A percentile compares a stretch with the other conserved stretches of the same genome.
Evolutionary conservation across 2,888 invertebrate genomes (phyloP).

Genomic region (Serrognathus titanus): DNA sequence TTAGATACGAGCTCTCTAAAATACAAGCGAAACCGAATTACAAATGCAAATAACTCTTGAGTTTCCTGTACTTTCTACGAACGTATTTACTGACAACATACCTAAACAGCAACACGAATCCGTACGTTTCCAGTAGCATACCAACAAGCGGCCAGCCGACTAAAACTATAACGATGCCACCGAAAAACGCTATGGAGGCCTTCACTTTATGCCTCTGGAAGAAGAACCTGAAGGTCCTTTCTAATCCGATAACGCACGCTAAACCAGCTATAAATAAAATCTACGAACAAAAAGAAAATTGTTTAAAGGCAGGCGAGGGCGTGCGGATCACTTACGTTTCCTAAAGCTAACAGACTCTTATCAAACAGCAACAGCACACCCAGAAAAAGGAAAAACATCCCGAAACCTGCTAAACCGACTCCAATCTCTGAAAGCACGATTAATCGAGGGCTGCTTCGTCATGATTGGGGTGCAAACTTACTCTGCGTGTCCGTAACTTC

Average conservation of each 20-base stretch:
- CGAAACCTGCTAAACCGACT: slow-evolving; percentile 94
- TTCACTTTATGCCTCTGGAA: slow-evolving; percentile 95
- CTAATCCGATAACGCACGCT: slow-evolving; percentile 93
- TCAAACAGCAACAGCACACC: slow-evolving; percentile 93
- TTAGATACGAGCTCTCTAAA: not conserved
- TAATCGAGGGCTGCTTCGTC: not conserved
- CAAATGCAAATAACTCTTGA: not conserved
- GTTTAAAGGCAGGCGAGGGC: not conserved
- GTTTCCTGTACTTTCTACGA: slow-evolving; percentile 7
- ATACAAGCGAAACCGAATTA: not conserved
- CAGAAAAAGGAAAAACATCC: slow-evolving; percentile 89
- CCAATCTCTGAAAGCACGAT: slow-evolving; percentile 80
- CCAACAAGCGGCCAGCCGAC: slow-evolving; percentile 95
- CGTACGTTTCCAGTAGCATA: slow-evolving; percentile 95
- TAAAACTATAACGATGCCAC: slow-evolving; percentile 88
- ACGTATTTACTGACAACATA: slow-evolving; percentile 40
- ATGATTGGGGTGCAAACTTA: slow-evolving; percentile 51
- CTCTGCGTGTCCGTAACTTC: slow-evolving; percentile 82
- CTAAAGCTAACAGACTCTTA: slow-evolving; percentile 96
- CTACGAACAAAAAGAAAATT: slow-evolving; percentile 57
- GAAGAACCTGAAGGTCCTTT: slow-evolving; percentile 94
- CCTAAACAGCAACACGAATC: slow-evolving; percentile 85
- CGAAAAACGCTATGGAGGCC: slow-evolving; percentile 86
- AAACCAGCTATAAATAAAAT: slow-evolving; percentile 94
- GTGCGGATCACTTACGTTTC: slow-evolving; percentile 77